Conservation (phyloP, 2,113 vertebrate genomes). For the Mandrillus leucophaeus region DNA sequence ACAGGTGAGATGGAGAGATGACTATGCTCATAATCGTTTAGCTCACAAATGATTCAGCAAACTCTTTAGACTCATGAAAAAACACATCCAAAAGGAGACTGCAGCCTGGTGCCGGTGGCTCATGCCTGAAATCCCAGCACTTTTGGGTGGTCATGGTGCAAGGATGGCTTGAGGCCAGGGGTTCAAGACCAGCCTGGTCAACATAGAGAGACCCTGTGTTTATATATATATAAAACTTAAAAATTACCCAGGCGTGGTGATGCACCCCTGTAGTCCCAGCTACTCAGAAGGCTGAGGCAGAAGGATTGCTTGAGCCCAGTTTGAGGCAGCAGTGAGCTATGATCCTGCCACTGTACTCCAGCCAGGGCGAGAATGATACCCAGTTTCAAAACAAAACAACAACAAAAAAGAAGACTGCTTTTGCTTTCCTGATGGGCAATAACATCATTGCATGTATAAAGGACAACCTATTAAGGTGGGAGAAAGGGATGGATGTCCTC, state of each 20-base stretch:
- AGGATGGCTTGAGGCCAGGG: not conserved
- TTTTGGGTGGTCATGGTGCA: not conserved
- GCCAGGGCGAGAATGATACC: no score
- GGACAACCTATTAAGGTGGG: not conserved
- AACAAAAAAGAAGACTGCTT: not conserved
- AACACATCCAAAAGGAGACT: not conserved
- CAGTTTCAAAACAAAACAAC: not conserved
- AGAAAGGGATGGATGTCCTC: not conserved
- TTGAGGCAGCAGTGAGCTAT: not conserved
- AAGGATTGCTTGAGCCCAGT: not conserved
- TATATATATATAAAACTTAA: not conserved
- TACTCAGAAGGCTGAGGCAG: not conserved
- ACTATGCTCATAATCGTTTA: not conserved
- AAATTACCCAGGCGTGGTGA: not conserved
- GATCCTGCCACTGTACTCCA: not conserved
- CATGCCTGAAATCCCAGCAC: not conserved
- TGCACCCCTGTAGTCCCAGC: not conserved
- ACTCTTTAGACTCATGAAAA: not conserved
- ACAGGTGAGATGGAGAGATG: not conserved
- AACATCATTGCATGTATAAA: not conserved
- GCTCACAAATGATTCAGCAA: not conserved
- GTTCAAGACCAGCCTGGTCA: not conserved
- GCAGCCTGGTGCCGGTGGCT: not conserved
- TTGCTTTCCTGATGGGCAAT: not conserved
- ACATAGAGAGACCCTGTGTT: not conserved